Base-by-base conservation (phyloP, 2,797 vertebrate genomes). In the Enteromius unitaeniatus region DNA sequence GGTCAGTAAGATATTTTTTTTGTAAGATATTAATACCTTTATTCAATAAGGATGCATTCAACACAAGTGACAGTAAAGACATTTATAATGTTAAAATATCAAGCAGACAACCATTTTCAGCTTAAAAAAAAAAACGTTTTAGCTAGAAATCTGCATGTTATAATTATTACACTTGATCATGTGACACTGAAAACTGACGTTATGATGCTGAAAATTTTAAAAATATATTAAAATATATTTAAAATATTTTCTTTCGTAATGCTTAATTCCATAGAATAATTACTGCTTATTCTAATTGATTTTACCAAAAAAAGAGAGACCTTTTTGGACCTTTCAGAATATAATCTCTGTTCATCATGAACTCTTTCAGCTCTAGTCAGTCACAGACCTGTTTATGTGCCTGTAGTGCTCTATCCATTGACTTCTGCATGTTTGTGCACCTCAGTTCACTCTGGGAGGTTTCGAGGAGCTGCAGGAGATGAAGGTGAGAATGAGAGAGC, bases 361-460 rank as follows among this genome's bases (percentile, higher is more conserved):
- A 53, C 72, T 55, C 3, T 55, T 55, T 55, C 6, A 62, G 26
- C 60, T 64, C 26, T 31, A 5, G 75, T 78, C 23, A 31, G 28
- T 47, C 47, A 4, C 60, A 31, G 40, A 40, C 3, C 51, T 49
- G 60, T 19, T 47, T 47, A 1, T 11, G 0, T 65, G 10, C 4
- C 40, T 42, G 45, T 28, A 45, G 14, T 62, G n/a, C 15, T 65
- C 26, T 37, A 47, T 53, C 45, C 13, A 51, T 42, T 72, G 23
- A 67, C 65, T n/a, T 73, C 26, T 79, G 26, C 67, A 0, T 86
- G 47, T 84, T 15, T 79, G 75, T 72, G 6, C 65, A 1, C 68
- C 45, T 70, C 88, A 99, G 98, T 97, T 99, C 90, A 98, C 98
- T 1, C 86, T 99, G 76, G 98, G 98, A 5, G 97, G 98, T 3